Percentiles rank a stretch among this genome's conserved stretches.
These are phyloP conservation scores for Phalacrocorax pelagicus DNA, from an alignment of 2,113 vertebrate genomes.

Conservation along the genomic window DNA sequence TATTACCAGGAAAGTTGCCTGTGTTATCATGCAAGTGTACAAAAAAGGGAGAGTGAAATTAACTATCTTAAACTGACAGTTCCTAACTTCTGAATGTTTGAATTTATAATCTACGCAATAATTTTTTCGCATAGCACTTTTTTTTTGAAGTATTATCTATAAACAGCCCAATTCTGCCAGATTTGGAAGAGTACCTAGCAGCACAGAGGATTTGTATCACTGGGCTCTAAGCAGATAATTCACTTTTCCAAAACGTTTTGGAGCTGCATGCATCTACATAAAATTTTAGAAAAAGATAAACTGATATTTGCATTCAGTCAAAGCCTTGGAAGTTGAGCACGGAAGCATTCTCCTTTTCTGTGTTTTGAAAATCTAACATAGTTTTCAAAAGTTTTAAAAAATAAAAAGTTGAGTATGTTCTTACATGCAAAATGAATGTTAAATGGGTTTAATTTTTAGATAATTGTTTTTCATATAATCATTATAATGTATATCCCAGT, in stretches of 20 bases:
- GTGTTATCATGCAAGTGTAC: not conserved
- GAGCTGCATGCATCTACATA: not conserved
- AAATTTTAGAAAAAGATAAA: not conserved
- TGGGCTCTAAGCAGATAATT: not conserved
- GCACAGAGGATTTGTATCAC: not conserved
- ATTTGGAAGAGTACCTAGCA: not conserved
- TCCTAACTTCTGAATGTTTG: not conserved
- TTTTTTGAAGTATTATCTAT: not conserved
- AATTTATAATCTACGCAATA: not conserved
- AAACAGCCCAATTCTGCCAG: not conserved
- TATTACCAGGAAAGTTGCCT: not conserved
- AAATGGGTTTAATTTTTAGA: constrained; percentile 23
- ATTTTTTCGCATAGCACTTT: not conserved
- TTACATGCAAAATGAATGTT: constrained; percentile 15
- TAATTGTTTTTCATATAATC: constrained; percentile 1
- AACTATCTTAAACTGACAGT: not conserved
- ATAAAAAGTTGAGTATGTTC: not conserved
- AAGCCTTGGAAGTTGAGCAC: not conserved
- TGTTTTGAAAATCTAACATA: constrained; percentile 20
- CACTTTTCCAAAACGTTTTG: not conserved
- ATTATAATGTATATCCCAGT: not conserved
- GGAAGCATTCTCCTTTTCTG: not conserved
- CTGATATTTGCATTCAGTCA: not conserved
- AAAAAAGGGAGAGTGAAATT: not conserved
- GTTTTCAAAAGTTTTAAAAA: not conserved